phyloP scores from a whole-genome alignment of 2,113 vertebrate genomes.

The Gallinago paraguaiae region DNA sequence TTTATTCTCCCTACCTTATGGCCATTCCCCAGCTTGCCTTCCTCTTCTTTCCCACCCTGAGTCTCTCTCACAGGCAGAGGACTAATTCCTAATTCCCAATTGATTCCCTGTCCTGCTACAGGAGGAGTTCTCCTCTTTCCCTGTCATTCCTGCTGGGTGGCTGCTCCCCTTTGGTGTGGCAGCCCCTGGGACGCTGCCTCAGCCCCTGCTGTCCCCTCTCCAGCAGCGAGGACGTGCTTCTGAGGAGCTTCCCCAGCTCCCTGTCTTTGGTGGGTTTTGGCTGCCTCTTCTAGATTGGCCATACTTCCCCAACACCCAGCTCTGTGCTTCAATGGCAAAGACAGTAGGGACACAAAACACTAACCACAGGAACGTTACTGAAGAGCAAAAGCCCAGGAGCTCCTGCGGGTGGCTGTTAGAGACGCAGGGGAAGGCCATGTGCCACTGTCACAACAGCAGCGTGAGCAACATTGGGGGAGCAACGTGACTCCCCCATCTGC shows the following conservation, averaged over 20 bases:
- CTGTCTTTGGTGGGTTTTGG: neutral
- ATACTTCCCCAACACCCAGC: neutral
- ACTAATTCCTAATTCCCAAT: neutral
- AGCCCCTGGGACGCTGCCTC: neutral
- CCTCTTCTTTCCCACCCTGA: neutral
- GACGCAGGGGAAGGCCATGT: rapidly evolving
- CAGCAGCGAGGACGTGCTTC: rapidly evolving
- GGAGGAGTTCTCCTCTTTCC: neutral
- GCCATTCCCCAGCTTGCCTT: neutral
- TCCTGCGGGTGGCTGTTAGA: neutral
- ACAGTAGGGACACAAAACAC: neutral
- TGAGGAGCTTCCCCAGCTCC: neutral
- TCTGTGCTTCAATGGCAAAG: neutral
- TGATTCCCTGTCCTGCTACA: neutral
- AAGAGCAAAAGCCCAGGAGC: neutral
- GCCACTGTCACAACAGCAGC: neutral
- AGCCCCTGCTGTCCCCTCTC: neutral
- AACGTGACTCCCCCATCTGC: neutral
- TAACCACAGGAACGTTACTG: neutral
- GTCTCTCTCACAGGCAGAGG: neutral
- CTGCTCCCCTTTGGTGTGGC: neutral
- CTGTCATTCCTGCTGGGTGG: neutral
- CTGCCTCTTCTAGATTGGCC: neutral
- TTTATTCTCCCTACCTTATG: neutral
- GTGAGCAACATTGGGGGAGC: neutral